Percentiles rank a stretch among this genome's conserved stretches.
phyloP scores from a whole-genome alignment of 2,113 vertebrate genomes.

The Scolopax mira region DNA sequence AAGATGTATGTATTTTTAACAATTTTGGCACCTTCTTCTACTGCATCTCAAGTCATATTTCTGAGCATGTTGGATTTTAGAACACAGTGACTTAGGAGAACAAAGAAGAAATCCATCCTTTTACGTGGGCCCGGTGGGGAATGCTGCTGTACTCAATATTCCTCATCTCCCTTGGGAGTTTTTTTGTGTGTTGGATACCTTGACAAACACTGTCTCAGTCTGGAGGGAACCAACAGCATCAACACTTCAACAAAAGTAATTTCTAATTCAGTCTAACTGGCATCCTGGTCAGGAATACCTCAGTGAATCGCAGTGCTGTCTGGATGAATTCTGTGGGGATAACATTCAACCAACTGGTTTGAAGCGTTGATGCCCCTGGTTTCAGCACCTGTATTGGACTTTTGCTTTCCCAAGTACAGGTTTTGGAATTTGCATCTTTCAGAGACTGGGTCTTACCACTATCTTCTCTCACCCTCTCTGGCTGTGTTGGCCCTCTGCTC shows the following conservation, averaged over 20 bases:
- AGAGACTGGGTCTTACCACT: neutral
- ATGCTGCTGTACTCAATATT: neutral
- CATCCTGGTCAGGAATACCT: neutral
- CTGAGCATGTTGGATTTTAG: neutral
- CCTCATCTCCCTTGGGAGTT: neutral
- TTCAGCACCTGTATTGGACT: neutral
- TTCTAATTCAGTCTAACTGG: neutral
- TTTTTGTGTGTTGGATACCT: neutral
- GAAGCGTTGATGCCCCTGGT: neutral
- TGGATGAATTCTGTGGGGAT: neutral
- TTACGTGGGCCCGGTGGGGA: neutral
- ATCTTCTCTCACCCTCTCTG: neutral
- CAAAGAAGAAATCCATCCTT: neutral
- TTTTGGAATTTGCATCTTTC: neutral
- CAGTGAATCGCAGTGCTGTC: neutral
- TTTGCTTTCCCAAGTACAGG: neutral
- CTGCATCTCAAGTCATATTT: neutral
- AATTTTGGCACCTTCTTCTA: neutral
- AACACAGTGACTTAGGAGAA: neutral
- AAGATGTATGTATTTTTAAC: neutral
- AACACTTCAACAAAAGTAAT: neutral
- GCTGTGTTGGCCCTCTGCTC: neutral
- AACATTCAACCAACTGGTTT: neutral
- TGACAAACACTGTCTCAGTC: neutral
- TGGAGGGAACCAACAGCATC: neutral